Evolutionary conservation across 2,888 invertebrate species (phyloP), one percentile per base, ranked within the genome.

Genomic region (Beris morrisii): DNA sequence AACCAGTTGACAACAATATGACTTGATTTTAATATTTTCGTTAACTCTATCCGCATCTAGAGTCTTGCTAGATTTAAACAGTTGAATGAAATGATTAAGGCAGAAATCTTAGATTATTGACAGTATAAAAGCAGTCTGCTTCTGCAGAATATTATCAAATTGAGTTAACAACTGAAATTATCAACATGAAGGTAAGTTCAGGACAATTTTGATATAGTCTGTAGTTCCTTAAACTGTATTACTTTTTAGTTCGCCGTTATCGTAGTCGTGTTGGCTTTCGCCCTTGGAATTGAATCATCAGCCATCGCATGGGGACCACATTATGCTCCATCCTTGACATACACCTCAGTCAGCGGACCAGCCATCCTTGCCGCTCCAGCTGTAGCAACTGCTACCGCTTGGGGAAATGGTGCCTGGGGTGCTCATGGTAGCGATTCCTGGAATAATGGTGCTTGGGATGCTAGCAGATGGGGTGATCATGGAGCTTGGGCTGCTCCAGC

Each of bases 201-300:
- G 22, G 45, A 31, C 30, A n/a, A 48, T 31, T 48, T 45, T 22
- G 30, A 38, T 46, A 12, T 22, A 22, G 22, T 22, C 22, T 1
- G 22, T 3, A 22, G 22, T 22, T 22, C 3, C 3, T 22, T 22
- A 22, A 22, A 22, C 22, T 22, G 9, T 12, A 2, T 46, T 58
- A 9, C 45, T 11, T 70, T 72, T 4, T 69, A 75, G 75, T 75
- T 76, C 75, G 73, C 71, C 61, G 64, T 72, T 71, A 73, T 71
- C 74, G 74, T 74, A 74, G 75, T 74, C 72, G 73, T 76, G 73
- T 75, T 74, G 72, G 74, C 73, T 43, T 64, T 71, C 44, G 69
- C 71, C 69, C 66, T 70, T 64, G 69, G 70, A 57, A 72, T 69
- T 31, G 68, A 72, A 67, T 70, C 71, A 57, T 71, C 71, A 12